Conservation (phyloP, 2,113 vertebrate species). For the Brienomyrus brachyistius region DNA sequence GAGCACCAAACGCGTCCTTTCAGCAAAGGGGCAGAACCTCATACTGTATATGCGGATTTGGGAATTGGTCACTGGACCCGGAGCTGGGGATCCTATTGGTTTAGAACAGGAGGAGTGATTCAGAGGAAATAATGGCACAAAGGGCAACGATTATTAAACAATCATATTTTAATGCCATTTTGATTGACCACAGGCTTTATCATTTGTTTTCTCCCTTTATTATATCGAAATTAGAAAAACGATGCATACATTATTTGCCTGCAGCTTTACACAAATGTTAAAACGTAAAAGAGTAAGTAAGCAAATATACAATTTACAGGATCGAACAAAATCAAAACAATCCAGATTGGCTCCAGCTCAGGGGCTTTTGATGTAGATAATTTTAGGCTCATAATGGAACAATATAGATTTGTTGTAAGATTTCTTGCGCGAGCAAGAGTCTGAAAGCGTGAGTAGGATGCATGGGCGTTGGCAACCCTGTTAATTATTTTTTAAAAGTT, state of each 20-base stretch:
- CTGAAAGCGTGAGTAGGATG: too few relatives aligned
- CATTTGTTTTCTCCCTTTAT: neutral
- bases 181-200: neutral
- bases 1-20: conserved; percentile 73
- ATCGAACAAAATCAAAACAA: neutral
- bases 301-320: neutral
- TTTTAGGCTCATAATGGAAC: too few relatives aligned
- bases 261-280: neutral
- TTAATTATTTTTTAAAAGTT: neutral
- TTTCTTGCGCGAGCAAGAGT: too few relatives aligned
- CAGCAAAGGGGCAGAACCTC: conserved; percentile 84
- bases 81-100: conserved; percentile 64
- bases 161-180: neutral
- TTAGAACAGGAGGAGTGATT: neutral
- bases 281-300: neutral
- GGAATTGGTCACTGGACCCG: conserved; percentile 68
- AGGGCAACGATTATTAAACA: neutral
- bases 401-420: too few relatives aligned
- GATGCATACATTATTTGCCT: neutral
- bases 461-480: too few relatives aligned
- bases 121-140: neutral
- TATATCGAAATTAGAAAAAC: neutral
- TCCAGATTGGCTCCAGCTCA: too few relatives aligned
- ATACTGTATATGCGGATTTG: conserved; percentile 79
- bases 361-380: too few relatives aligned